A percentile compares a stretch with the other conserved stretches of the same genome.
Conservation (phyloP, 2,888 invertebrate genomes). For the Bombyx huttoni region DNA sequence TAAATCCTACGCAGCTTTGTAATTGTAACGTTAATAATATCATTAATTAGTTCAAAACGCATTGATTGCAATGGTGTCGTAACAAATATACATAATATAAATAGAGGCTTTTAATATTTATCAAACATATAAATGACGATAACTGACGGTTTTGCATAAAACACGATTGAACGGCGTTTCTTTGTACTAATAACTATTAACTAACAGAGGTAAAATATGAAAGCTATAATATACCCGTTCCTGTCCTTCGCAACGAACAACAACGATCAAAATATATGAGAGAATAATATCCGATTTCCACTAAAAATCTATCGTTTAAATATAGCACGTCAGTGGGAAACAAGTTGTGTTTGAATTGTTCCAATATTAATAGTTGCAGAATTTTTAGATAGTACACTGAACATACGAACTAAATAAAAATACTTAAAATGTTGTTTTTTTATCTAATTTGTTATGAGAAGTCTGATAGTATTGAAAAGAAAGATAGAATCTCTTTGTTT, state of each 20-base stretch:
- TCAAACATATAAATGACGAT: not conserved
- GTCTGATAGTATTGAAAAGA: too few species aligned
- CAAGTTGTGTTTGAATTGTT: constrained; percentile 12
- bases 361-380: constrained; percentile 1
- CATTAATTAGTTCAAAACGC: constrained; percentile 34
- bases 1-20: constrained; percentile 35
- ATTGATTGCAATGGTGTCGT: not conserved
- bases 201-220: constrained; percentile 56
- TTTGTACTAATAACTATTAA: constrained; percentile 43
- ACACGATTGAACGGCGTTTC: constrained; percentile 1
- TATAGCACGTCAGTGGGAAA: constrained; percentile 29
- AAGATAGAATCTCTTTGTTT: too few species aligned
- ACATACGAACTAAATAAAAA: too few species aligned
- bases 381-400: too few species aligned
- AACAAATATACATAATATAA: not conserved
- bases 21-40: constrained; percentile 46
- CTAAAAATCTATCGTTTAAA: constrained; percentile 28
- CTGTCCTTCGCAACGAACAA: constrained; percentile 45
- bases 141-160: constrained; percentile 22
- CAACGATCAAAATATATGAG: constrained; percentile 41
- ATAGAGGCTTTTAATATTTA: not conserved
- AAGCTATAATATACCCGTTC: constrained; percentile 47
- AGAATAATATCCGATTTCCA: constrained; percentile 36
- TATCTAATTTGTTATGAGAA: too few species aligned
- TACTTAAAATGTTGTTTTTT: too few species aligned